Evolutionary conservation across 2,797 vertebrate species (phyloP).

Genomic region (Capromys pilorides): DNA sequence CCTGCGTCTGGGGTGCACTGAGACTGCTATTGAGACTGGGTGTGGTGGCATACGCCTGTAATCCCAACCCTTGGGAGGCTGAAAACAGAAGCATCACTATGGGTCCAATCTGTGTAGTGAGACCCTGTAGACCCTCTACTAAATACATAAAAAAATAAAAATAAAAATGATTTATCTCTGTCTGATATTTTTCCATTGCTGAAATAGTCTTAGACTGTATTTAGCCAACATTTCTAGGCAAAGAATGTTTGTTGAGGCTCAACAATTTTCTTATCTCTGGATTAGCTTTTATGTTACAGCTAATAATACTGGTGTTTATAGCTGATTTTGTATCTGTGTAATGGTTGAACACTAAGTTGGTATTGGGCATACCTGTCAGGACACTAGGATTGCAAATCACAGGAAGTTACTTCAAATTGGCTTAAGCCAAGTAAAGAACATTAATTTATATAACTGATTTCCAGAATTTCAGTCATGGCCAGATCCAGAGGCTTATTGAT

Average conservation of each 20-base stretch:
- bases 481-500: conserved; percentile 19
- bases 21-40: no score
- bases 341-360: conserved; percentile 2
- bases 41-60: no score
- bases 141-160: no score
- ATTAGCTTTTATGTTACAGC: conserved; percentile 47
- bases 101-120: no score
- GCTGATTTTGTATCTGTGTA: conserved; percentile 27
- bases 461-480: not conserved
- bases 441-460: conserved; percentile 47
- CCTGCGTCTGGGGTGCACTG: no score
- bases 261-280: not conserved
- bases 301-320: conserved; percentile 23
- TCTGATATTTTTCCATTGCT: not conserved
- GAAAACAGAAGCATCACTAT: no score
- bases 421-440: conserved; percentile 41
- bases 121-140: no score
- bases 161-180: not conserved
- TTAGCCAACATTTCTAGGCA: conserved; percentile 1
- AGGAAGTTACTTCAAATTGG: conserved; percentile 20
- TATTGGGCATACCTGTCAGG: not conserved
- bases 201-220: conserved; percentile 32
- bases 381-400: not conserved
- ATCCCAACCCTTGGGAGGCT: no score
- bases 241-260: conserved; percentile 38